Percentiles rank a stretch among this genome's conserved stretches.
Evolutionary conservation across 2,888 invertebrate genomes (phyloP).

Genomic region (Catotricha subobsoleta): DNA sequence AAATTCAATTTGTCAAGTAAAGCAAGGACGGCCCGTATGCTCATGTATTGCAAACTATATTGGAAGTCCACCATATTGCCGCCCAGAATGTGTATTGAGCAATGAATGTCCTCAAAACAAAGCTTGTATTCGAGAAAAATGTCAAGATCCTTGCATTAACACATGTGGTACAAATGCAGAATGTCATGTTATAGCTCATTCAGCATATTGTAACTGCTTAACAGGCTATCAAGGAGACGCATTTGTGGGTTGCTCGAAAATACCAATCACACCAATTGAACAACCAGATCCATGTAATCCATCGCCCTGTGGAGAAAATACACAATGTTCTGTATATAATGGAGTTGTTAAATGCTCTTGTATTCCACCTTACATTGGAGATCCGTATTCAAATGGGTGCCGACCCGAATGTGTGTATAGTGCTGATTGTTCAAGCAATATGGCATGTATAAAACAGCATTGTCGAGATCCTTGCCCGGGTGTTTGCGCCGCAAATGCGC

Average conservation of each 20-base stretch:
- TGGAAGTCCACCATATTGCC: conserved; percentile 63
- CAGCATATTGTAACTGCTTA: conserved; percentile 63
- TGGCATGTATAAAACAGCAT: conserved; percentile 67
- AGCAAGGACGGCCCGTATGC: conserved; percentile 59
- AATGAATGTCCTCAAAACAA: conserved; percentile 61
- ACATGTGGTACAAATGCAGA: conserved; percentile 64
- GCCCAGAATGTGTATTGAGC: conserved; percentile 67
- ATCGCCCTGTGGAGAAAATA: conserved; percentile 70
- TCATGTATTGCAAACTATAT: conserved; percentile 63
- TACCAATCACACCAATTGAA: conserved; percentile 24
- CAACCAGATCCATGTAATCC: conserved; percentile 49
- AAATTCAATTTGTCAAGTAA: conserved; percentile 69
- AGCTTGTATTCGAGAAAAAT: conserved; percentile 68
- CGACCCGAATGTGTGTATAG: conserved; percentile 70
- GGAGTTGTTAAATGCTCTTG: conserved; percentile 60
- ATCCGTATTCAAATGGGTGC: conserved; percentile 71
- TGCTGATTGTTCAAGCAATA: conserved; percentile 57
- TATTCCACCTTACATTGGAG: conserved; percentile 72
- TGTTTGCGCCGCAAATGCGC: conserved; percentile 64
- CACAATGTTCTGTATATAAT: conserved; percentile 53
- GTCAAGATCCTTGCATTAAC: conserved; percentile 59
- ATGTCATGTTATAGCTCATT: conserved; percentile 61
- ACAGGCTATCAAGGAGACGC: conserved; percentile 68
- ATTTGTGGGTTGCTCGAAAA: conserved; percentile 56
- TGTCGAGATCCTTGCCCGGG: conserved; percentile 75